Base-by-base conservation (phyloP, 2,113 vertebrate species). In the Nycticorax nycticorax region DNA sequence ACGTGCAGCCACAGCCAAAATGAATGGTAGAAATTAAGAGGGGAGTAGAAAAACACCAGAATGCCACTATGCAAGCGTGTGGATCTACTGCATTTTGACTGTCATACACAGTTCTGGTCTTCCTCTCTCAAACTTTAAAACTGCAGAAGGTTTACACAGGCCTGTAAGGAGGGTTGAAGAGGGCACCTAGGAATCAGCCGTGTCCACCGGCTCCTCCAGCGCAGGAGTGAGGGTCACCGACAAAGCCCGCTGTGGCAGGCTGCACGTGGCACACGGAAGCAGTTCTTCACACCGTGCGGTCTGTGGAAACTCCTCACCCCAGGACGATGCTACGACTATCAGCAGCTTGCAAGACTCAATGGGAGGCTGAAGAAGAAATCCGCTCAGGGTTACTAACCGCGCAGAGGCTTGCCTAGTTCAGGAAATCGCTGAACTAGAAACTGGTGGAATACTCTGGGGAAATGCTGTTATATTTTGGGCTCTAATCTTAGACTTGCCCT, bases 401-500 rank as follows among this genome's bases (percentile, higher is more conserved):
- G 45, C 22, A 33, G 68, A 89, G 59, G 83, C 67, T 41, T 35
- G 56, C 30, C 85, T 90, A 64, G 71, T 37, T 94, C 83, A 67
- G 22, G 21, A 77, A 75, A 86, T 27, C 45, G 90, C 79, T 47
- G 50, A 88, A 81, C 55, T 69, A 93, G 79, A 88, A 96, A 88
- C 37, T 2, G 2, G 81, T 28, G 69, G 26, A 72, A 35, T n/a
- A 53, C 92, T 13, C 53, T 35, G 21, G 64, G 86, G 93, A 87
- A 92, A 78, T 1, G 5, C 43, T 59, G 56, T 35, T 64, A 18
- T 47, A 92, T 68, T 91, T 88, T 23, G 9, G 57, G 71, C 48
- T 92, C 78, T 88, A 82, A 92, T 73, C 79, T 92, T 86, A 69
- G 77, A 53, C 35, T 72, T 89, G 53, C 26, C 76, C 89, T 92